Evolutionary conservation across 2,888 invertebrate genomes (phyloP).

Genomic region (Kuschelorhynchus macadamiae): DNA sequence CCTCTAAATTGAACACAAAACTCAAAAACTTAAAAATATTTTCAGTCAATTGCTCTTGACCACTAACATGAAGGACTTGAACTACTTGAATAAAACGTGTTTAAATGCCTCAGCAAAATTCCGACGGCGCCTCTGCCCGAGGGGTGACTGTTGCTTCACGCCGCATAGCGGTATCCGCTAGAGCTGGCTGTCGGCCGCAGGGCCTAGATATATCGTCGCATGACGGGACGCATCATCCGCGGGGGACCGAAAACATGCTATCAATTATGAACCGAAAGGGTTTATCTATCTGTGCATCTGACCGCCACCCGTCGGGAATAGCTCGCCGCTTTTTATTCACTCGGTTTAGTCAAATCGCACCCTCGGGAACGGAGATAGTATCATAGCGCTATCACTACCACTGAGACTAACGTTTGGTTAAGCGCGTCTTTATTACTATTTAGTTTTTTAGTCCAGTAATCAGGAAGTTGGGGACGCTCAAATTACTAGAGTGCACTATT

Average conservation of each 20-base stretch:
- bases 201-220: constrained; percentile 42
- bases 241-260: constrained; percentile 41
- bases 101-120: neutral
- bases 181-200: constrained; percentile 41
- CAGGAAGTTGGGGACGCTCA: too few relatives aligned
- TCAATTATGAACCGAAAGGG: constrained; percentile 43
- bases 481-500: too few relatives aligned
- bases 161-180: constrained; percentile 38
- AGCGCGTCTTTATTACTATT: too few relatives aligned
- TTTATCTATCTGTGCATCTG: constrained; percentile 46
- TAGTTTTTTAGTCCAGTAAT: too few relatives aligned
- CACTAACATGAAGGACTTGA: too few relatives aligned
- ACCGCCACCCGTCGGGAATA: constrained; percentile 26
- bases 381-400: neutral
- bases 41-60: too few relatives aligned
- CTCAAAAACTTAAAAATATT: too few relatives aligned
- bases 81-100: too few relatives aligned
- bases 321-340: constrained; percentile 22
- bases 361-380: constrained; percentile 5
- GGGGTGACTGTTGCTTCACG: constrained; percentile 40
- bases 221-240: constrained; percentile 44
- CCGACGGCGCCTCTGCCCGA: constrained; percentile 8
- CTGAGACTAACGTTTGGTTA: too few relatives aligned
- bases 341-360: constrained; percentile 19
- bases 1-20: too few relatives aligned